Conservation (phyloP, 1,140 invertebrate species). For the Zophobas atratus region DNA sequence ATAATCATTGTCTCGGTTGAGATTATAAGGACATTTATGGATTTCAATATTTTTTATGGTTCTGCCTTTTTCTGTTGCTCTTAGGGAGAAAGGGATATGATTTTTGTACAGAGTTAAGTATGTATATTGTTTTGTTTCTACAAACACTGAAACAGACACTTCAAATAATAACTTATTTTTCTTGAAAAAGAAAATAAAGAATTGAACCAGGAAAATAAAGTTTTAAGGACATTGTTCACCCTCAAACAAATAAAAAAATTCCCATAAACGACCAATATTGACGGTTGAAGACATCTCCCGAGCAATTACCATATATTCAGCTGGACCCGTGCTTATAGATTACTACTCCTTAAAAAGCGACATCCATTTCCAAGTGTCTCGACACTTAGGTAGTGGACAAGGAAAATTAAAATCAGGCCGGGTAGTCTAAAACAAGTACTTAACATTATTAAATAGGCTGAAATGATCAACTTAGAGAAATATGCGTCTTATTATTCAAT, state of each 20-base stretch:
- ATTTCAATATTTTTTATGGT: no score
- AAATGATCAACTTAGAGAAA: conserved; percentile 19
- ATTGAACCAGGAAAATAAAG: not conserved
- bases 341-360: conserved; percentile 32
- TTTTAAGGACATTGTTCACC: not conserved
- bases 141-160: no score
- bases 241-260: not conserved
- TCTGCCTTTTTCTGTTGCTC: no score
- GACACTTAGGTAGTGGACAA: conserved; percentile 15
- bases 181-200: no score
- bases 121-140: no score
- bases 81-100: no score
- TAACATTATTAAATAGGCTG: not conserved
- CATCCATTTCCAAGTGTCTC: conserved; percentile 40
- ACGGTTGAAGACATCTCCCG: conserved; percentile 27
- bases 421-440: conserved; percentile 34
- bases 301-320: conserved; percentile 25
- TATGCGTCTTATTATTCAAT: conserved; percentile 48
- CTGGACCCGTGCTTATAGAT: conserved; percentile 27
- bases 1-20: no score
- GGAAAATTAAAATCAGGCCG: conserved; percentile 40
- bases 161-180: no score
- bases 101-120: no score
- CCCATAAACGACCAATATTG: not conserved
- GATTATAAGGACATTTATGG: no score